Evolutionary conservation across 1,140 invertebrate genomes (phyloP).

Genomic region (Bombus impatiens): DNA sequence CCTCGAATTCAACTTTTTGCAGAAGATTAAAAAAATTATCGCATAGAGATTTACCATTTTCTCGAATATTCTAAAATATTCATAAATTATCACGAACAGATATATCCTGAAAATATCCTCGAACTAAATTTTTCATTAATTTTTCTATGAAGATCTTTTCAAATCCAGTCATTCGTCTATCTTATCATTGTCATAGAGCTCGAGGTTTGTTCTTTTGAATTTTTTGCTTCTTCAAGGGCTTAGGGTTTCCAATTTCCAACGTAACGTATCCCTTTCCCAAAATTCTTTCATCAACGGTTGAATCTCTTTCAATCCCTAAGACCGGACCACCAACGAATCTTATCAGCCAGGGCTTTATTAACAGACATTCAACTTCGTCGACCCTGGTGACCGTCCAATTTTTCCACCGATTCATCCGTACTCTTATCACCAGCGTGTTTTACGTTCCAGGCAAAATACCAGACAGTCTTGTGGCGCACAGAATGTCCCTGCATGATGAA

Average conservation of each 20-base stretch:
- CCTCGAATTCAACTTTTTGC: neutral
- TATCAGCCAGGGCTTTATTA: constrained; percentile 33
- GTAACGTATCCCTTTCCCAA: neutral
- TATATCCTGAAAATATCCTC: neutral
- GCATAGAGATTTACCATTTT: neutral
- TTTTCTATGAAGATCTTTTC: neutral
- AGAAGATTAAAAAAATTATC: neutral
- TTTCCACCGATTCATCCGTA: constrained; percentile 4
- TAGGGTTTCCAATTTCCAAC: neutral
- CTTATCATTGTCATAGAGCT: neutral
- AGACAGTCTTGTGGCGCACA: neutral
- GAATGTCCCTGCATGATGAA: neutral
- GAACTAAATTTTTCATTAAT: neutral
- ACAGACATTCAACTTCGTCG: constrained; percentile 6
- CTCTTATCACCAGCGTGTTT: constrained; percentile 6
- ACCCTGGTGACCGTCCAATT: neutral
- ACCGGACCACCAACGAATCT: neutral
- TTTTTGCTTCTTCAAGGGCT: neutral
- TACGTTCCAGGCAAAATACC: constrained; percentile 8
- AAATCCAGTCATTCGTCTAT: neutral
- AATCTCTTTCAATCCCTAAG: constrained; percentile 12
- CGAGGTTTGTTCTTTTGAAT: too few species aligned
- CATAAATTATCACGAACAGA: too few species aligned
- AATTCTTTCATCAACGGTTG: neutral
- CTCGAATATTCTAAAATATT: neutral